These are phyloP conservation scores for Falco concolor DNA, from an alignment of 2,797 vertebrate genomes.

Conservation along the genomic window DNA sequence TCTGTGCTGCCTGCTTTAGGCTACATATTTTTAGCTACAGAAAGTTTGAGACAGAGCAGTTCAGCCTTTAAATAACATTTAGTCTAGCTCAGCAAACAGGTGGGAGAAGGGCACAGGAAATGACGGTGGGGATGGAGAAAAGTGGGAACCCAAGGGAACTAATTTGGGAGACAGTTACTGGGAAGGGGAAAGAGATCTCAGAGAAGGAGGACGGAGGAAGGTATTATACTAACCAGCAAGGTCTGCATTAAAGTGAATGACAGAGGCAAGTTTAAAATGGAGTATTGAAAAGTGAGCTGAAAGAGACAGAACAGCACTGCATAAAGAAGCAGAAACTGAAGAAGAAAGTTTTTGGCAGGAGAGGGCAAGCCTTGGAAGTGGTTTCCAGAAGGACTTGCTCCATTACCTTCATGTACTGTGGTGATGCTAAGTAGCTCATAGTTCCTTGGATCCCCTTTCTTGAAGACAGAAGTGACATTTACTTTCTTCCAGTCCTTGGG, in stretches of 20 bases:
- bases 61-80: background rate
- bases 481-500: background rate
- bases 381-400: background rate
- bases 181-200: background rate
- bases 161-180: background rate
- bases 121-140: background rate
- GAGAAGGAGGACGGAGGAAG: background rate
- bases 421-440: background rate
- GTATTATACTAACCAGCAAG: background rate
- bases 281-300: background rate
- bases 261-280: background rate
- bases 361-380: background rate
- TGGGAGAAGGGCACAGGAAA: background rate
- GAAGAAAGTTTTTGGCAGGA: background rate
- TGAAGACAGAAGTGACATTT: background rate
- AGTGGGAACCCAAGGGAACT: background rate
- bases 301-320: background rate
- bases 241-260: background rate
- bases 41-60: background rate
- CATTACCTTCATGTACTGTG: background rate
- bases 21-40: background rate
- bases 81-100: background rate
- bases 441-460: background rate
- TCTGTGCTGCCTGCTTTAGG: background rate
- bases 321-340: background rate